These are phyloP conservation scores for Diogma glabrata DNA, from an alignment of 2,888 invertebrate genomes.

Conservation along the genomic window DNA sequence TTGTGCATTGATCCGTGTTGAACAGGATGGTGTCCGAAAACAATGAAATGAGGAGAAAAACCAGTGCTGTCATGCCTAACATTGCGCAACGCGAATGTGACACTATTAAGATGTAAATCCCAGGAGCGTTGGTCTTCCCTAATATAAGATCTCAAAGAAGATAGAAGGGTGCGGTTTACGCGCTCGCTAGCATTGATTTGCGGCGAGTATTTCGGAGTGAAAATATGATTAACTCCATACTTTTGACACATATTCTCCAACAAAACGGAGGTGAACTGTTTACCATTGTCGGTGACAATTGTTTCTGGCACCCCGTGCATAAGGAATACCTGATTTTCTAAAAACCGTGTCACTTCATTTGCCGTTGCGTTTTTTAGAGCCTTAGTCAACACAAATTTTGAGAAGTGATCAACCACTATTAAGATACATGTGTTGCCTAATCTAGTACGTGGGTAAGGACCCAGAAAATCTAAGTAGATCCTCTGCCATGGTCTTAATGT, in stretches of 20 bases:
- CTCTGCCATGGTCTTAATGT: neutral
- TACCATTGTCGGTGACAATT: neutral
- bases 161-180: neutral
- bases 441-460: neutral
- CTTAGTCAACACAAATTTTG: neutral
- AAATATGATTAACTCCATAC: neutral
- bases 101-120: neutral
- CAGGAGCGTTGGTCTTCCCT: neutral
- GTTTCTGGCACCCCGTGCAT: neutral
- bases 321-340: neutral
- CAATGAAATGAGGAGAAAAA: constrained; percentile 14
- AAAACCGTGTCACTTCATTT: neutral
- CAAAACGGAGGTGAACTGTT: neutral
- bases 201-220: neutral
- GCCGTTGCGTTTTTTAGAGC: neutral
- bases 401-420: neutral
- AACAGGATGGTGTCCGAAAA: constrained; percentile 9
- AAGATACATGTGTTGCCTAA: neutral
- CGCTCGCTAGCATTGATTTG: neutral
- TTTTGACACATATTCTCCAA: neutral
- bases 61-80: constrained; percentile 5
- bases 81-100: constrained; percentile 7
- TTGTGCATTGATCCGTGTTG: neutral
- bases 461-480: neutral
- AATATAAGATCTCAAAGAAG: neutral